Base-by-base conservation (phyloP, 2,113 vertebrate genomes). In the Lasiurus cinereus region DNA sequence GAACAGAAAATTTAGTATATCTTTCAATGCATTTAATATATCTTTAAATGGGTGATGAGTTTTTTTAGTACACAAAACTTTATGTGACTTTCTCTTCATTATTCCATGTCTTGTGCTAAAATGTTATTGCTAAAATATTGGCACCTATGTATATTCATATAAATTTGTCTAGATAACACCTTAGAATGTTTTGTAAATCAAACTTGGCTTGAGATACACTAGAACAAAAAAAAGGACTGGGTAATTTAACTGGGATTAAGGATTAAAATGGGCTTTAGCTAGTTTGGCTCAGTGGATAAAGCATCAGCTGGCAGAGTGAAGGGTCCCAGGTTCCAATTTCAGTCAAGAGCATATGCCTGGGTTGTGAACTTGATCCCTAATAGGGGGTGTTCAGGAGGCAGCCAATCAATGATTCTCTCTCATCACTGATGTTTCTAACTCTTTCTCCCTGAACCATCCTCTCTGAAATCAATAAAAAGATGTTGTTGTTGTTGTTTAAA, bases 41-140 rank as follows among this genome's bases (percentile, higher is more conserved):
- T 46, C 19, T 94, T 88, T 76, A 64, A 77, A 80, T 74, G 29
- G 3, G 36, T 91, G 27, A 21, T 43, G 31, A 90, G 33, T n/a
- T 90, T 93, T 93, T 82, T 86, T 9, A 69, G n/a, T 31, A 73
- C 18, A 82, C 15, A 76, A n/a, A 78, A 77, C 85, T 92, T 88
- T 66, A 56, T 83, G 7, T 90, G 21, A 52, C 18, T 88, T 8
- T 69, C 18, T 88, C 46, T 83, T 95, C 27, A 59, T 73, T 67
- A 36, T 70, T 92, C 8, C 4, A 56, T 69, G 9, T 89, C 76
- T 83, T 62, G 1, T 89, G 48, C 8, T 50, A 77, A 91, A 86
- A 92, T 43, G 2, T 73, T 52, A 67, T 84, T 74, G 50, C 82
- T 87, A 67, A 87, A 91, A 85, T 88, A 82, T 29, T 80, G 88